A percentile compares a stretch with the other conserved stretches of the same genome.
Conservation (phyloP, 2,113 vertebrate genomes). For the Callospermophilus lateralis region DNA sequence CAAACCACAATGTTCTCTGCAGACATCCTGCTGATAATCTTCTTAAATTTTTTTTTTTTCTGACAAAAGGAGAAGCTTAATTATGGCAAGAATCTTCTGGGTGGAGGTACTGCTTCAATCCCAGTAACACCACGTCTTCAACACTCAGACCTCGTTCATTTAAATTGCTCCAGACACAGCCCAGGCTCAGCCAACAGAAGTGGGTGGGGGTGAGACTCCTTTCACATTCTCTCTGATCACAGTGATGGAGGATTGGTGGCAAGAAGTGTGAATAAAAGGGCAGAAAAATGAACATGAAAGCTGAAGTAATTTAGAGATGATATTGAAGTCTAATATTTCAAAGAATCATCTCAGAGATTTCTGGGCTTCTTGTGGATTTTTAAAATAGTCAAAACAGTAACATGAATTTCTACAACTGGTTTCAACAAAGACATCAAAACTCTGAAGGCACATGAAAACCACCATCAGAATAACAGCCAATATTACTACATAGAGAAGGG, state of each 20-base stretch:
- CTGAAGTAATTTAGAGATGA: not conserved
- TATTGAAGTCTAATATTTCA: not conserved
- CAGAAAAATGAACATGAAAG: not conserved
- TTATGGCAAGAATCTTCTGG: no score
- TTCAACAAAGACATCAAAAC: not conserved
- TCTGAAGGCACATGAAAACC: not conserved
- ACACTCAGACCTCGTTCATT: not conserved
- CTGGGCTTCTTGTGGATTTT: not conserved
- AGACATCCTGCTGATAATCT: no score
- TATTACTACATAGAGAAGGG: not conserved
- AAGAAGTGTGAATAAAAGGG: not conserved
- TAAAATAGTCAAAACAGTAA: not conserved
- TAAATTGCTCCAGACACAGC: no score
- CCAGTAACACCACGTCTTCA: not conserved
- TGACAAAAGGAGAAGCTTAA: no score
- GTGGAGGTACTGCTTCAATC: no score
- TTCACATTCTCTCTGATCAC: not conserved
- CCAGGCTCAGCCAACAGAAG: accelerated
- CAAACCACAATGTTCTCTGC: no score
- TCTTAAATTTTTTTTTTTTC: no score
- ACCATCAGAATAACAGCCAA: not conserved
- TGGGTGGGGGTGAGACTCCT: accelerated
- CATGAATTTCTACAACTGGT: not conserved
- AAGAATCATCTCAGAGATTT: not conserved
- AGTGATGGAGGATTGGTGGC: not conserved